phyloP scores from a whole-genome alignment of 2,888 invertebrate species.

The Diabrotica balteata region DNA sequence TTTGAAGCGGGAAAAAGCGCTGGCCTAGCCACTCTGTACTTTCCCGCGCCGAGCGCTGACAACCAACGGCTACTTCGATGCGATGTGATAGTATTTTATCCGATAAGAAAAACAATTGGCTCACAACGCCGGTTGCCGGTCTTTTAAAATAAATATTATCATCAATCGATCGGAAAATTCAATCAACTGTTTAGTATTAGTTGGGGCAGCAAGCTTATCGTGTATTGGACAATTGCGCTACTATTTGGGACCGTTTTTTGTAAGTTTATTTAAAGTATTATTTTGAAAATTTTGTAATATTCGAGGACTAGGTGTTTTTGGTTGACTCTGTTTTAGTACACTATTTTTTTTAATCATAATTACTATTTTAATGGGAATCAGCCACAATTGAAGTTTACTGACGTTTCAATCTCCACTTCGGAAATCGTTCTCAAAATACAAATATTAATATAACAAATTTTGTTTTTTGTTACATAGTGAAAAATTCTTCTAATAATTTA shows the following conservation, averaged over 20 bases:
- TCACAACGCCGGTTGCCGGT: constrained; percentile 12
- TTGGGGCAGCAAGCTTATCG: constrained; percentile 10
- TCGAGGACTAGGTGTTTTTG: not conserved
- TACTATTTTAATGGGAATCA: no score
- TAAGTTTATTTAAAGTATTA: constrained; percentile 8
- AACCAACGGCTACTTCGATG: no score
- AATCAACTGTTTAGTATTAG: constrained; percentile 21
- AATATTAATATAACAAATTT: no score
- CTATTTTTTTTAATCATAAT: no score
- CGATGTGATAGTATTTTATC: not conserved
- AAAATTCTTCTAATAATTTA: no score
- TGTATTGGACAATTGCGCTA: not conserved
- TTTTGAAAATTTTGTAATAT: not conserved
- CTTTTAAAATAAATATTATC: constrained; percentile 27
- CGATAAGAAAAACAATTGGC: constrained; percentile 21
- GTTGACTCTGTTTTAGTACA: no score
- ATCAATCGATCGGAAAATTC: constrained; percentile 23
- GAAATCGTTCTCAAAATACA: no score
- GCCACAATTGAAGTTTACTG: no score
- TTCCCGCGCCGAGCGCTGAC: constrained; percentile 3
- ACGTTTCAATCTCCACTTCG: no score
- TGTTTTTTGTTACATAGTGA: no score
- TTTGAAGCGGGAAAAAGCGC: constrained; percentile 2
- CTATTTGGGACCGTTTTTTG: not conserved
- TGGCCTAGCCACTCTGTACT: constrained; percentile 4